Base-by-base conservation (phyloP, 2,888 invertebrate genomes). In the Cheilosia scutellata region DNA sequence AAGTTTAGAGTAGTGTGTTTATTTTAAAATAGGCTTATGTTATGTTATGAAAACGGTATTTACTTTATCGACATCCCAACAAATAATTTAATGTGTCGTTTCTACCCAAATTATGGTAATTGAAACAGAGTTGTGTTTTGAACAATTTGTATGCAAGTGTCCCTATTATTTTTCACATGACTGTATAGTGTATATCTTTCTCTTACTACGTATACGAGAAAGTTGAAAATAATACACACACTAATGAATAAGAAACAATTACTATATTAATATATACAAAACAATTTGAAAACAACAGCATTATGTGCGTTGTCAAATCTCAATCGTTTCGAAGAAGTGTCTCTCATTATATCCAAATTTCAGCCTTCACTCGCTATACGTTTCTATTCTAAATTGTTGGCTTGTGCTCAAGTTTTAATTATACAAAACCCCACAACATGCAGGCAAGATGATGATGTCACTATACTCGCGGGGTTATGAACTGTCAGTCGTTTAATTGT, bases 401-500 rank as follows among this genome's bases (percentile, higher is more conserved):
- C 83, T 75, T 58, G 51, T 44, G 63, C 70, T 84, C 83, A 79
- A 84, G 51, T 74, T 78, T 57, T 78, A 65, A 79, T 79, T 51
- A 70, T 58, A 63, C 57, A 57, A 74, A 49, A 58, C 58, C 63
- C 60, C 63, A 53, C 65, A 25, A 40, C 58, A 60, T 42, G 44
- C 44, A 53, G 25, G 44, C 31, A 4, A 25, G 60, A 66, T 25
- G 62, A 70, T 84, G 84, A 84, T 84, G 84, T 84, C 84, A 84
- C 71, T 71, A 76, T 79, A 79, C 75, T 60, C 68, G 60, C 65
- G 79, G 75, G 84, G 84, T 84, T 84, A 84, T 84, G 79, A 84
- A 79, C 84, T 79, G 65, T 72, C 84, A 76, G 65, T 72, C 53
- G 70, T 79, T 75, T 84, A 68, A 75, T 79, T 84, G 66, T 79